Base-by-base conservation (phyloP, 64 coral and sea anemone genomes). In the Astreopora myriophthalma region DNA sequence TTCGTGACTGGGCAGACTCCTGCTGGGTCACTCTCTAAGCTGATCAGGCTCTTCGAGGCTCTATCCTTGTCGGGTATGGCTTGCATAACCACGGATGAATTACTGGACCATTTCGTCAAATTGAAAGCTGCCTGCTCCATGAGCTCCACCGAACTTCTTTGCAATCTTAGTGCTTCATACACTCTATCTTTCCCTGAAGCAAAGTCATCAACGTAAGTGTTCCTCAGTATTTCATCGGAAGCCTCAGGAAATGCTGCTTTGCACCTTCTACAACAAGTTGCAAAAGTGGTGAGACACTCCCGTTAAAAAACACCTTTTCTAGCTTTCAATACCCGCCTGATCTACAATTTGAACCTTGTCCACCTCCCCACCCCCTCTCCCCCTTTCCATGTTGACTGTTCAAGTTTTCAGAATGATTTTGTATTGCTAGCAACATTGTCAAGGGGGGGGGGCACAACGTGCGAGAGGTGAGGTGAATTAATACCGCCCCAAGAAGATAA, bases 201-300 rank as follows among this genome's bases (percentile, higher is more conserved):
- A 42, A 69, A 33, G 68, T 87, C 69, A 44, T 74, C 69, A 74
- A 73, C 84, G 27, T 48, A 87, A 19, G 85, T 87, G 85, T 87
- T 72, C 69, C 68, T 72, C 62, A 39, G 5, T 6, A 86, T 69
- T 48, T 67, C 84, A 29, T 27, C 20, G 1, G 63, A 65, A 37
- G 84, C 84, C 1, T 39, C 84, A 67, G 35, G 84, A 12, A 67
- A 86, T 86, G 39, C 44, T 69, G 52, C 39, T 74, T 49, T 55
- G 52, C 42, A 72, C 12, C 40, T 25, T n/a, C 24, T 72, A 4
- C 38, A 8, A 86, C 60, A n/a, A n/a, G n/a, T n/a, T n/a, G n/a
- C n/a, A n/a, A n/a, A n/a, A n/a, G n/a, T n/a, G n/a, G n/a, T n/a
- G n/a, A n/a, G n/a, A n/a, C n/a, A n/a, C n/a, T n/a, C n/a, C n/a